Evolutionary conservation across 2,888 invertebrate species (phyloP), one percentile per base, ranked within the genome.

Genomic region (Charanyca ferruginea): DNA sequence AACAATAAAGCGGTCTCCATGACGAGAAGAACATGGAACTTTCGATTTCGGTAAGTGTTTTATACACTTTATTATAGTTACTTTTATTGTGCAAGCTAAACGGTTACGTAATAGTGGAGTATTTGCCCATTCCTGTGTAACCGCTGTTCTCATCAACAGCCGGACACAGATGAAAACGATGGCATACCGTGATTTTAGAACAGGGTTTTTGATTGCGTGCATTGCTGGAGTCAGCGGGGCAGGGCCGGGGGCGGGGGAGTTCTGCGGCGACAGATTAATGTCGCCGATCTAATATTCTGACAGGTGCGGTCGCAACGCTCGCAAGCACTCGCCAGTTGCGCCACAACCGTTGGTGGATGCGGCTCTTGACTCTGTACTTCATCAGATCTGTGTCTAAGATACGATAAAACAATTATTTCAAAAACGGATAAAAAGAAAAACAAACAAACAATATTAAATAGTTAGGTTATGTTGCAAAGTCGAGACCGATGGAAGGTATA

Each of bases 281-380:
- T 85, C 87, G 83, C 74, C 93, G 86, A 94, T 94, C 90, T 93
- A 91, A 92, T 93, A 94, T 92, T 91, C 90, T 91, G 94, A 91
- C 93, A 91, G 90, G 88, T 90, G 91, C 86, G 91, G 91, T 89
- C 71, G 80, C 71, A 54, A 48, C 71, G 51, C 58, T 73, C 67
- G 60, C 71, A 54, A 55, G 54, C 71, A 59, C 48, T 52, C 58
- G 59, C 63, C 59, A 64, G 62, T 48, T 65, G 61, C 42, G 23
- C 41, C 45, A 48, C 60, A 47, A 23, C 28, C 25, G 18, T 38
- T 28, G 28, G 41, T 77, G 73, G 83, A 84, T 69, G 68, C 58
- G 84, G 75, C 76, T 59, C 63, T 45, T 57, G 48, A 41, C 18
- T 35, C 38, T 48, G 38, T 23, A 8, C 22, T 52, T 32, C 42